Evolutionary conservation across 2,113 vertebrate species (phyloP).

Genomic region (Ictalurus furcatus): DNA sequence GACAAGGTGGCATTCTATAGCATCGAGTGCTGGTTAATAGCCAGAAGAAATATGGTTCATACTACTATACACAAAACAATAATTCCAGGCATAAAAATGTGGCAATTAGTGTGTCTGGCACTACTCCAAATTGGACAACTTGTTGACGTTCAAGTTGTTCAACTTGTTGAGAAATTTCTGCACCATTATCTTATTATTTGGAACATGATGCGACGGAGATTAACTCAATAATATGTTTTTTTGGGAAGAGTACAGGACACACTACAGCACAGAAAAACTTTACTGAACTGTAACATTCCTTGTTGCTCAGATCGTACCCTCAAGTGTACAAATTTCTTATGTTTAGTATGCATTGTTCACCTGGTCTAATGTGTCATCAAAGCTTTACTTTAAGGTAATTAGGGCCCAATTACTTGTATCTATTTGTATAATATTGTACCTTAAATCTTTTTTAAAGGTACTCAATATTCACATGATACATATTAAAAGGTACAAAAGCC

Average conservation of each 20-base stretch:
- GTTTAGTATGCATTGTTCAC: neutral
- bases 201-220: neutral
- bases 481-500: neutral
- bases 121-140: too few relatives aligned
- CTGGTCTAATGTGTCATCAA: neutral
- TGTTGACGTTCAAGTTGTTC: neutral
- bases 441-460: neutral
- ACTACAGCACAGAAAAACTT: neutral
- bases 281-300: neutral
- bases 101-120: neutral
- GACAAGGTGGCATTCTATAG: neutral
- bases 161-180: conserved; percentile 6
- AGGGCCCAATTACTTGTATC: neutral
- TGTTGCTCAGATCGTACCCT: neutral
- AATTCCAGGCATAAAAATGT: neutral
- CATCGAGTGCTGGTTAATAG: neutral
- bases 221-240: conserved; percentile 11
- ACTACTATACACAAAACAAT: neutral
- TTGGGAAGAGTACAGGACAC: neutral
- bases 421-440: neutral
- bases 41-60: neutral
- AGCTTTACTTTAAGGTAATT: neutral
- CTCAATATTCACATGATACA: neutral
- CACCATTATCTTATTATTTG: conserved; percentile 6
- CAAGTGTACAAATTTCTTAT: neutral